phyloP scores from a whole-genome alignment of 2,113 vertebrate species.

The Caranx ignobilis region DNA sequence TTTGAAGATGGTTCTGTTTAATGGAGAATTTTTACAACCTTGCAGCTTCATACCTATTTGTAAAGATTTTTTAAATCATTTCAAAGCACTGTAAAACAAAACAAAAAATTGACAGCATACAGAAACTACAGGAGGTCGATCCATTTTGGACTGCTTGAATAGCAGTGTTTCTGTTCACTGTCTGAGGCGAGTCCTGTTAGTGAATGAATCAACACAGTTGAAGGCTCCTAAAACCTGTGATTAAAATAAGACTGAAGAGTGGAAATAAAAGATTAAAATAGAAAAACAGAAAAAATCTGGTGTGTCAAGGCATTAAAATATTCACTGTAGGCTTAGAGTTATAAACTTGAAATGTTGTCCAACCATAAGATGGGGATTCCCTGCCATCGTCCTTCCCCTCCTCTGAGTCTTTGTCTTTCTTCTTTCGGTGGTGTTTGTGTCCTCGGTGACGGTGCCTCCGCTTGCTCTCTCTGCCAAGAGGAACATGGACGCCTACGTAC shows the following conservation, averaged over 20 bases:
- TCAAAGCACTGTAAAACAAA: too few species aligned
- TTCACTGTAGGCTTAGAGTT: background rate
- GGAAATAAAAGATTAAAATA: background rate
- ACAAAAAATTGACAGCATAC: background rate
- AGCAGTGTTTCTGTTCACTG: background rate
- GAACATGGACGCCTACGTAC: conserved; percentile 94
- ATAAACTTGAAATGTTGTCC: conserved; percentile 64
- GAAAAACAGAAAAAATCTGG: background rate
- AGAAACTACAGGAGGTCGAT: background rate
- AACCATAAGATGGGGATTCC: conserved; percentile 92
- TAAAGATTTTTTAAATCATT: background rate
- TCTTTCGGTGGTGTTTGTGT: conserved; percentile 90
- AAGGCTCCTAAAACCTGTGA: background rate
- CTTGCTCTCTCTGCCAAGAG: conserved; percentile 89
- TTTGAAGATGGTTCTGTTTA: background rate
- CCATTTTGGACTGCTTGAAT: background rate
- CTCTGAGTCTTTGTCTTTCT: conserved; percentile 87
- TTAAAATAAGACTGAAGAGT: background rate
- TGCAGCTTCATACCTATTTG: background rate
- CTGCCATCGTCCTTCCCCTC: conserved; percentile 90
- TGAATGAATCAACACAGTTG: background rate
- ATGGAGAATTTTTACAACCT: background rate
- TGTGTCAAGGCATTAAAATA: background rate
- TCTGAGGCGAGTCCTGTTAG: background rate
- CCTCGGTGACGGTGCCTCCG: conserved; percentile 91